A percentile compares a stretch with the other conserved stretches of the same genome.
Evolutionary conservation across 2,888 invertebrate genomes (phyloP).

Genomic region (Tyria jacobaeae): DNA sequence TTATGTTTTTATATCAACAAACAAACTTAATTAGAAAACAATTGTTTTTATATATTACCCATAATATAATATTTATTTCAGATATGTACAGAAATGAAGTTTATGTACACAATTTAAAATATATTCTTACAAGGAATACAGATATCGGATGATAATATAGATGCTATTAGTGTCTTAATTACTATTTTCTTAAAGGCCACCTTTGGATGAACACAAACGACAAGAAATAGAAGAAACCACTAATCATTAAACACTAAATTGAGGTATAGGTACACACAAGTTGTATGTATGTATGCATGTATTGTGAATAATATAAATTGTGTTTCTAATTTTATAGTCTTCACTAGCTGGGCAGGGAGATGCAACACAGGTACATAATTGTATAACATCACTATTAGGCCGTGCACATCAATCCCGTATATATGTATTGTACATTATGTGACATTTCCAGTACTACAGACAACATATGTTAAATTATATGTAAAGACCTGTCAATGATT

Average conservation of each 20-base stretch:
- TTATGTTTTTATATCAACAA: slow-evolving; percentile 18
- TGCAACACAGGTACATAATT: not conserved
- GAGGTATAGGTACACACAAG: no score
- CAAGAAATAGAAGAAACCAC: no score
- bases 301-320: no score
- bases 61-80: not conserved
- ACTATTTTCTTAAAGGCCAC: not conserved
- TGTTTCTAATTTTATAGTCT: no score
- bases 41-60: not conserved
- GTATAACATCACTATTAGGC: not conserved
- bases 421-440: not conserved
- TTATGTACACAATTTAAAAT: not conserved
- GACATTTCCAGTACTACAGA: not conserved
- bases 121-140: not conserved
- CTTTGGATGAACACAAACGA: not conserved
- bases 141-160: not conserved
- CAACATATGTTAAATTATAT: not conserved
- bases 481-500: no score
- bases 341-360: no score
- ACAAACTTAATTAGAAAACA: not conserved
- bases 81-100: not conserved
- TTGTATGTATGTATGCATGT: no score
- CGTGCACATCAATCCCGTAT: no score
- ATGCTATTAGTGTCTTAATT: not conserved
- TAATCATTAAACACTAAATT: no score